Percentiles rank a stretch among this genome's conserved stretches.
Evolutionary conservation across 2,113 vertebrate genomes (phyloP).

Genomic region (Ciconia maguari): DNA sequence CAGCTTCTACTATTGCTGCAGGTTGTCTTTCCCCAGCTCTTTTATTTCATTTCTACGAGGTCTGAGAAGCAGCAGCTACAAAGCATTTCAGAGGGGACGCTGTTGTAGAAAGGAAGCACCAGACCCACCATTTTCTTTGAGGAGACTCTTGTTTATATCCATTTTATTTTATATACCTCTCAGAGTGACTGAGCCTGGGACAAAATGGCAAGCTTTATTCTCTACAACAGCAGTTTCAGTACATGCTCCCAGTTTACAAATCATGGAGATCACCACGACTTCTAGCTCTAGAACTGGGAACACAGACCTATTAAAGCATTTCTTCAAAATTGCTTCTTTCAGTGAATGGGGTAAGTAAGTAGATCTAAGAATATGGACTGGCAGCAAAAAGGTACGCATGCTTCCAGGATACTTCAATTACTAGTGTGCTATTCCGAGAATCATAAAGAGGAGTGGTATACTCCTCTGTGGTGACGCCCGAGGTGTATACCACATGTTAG

Average conservation of each 20-base stretch:
- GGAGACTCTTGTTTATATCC: neutral
- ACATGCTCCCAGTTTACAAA: neutral
- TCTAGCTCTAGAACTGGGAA: neutral
- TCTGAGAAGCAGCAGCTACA: neutral
- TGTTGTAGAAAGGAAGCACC: neutral
- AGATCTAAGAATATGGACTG: rapidly evolving
- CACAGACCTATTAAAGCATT: neutral
- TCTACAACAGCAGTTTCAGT: too few relatives aligned
- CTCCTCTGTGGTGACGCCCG: neutral
- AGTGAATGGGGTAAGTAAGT: rapidly evolving
- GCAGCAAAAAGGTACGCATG: neutral
- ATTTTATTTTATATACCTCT: neutral
- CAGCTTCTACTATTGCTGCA: rapidly evolving
- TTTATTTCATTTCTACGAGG: neutral
- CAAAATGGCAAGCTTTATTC: rapidly evolving
- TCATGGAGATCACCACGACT: neutral
- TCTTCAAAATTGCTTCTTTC: neutral
- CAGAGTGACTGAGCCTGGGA: neutral
- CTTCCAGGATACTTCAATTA: neutral
- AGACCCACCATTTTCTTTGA: rapidly evolving
- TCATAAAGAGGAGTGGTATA: neutral
- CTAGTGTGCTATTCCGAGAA: rapidly evolving
- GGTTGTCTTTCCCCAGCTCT: neutral
- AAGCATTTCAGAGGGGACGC: neutral
- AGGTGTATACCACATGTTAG: rapidly evolving